A percentile compares a stretch with the other conserved stretches of the same genome.
Evolutionary conservation across 2,113 vertebrate species (phyloP).

Genomic region (Strigops habroptila): DNA sequence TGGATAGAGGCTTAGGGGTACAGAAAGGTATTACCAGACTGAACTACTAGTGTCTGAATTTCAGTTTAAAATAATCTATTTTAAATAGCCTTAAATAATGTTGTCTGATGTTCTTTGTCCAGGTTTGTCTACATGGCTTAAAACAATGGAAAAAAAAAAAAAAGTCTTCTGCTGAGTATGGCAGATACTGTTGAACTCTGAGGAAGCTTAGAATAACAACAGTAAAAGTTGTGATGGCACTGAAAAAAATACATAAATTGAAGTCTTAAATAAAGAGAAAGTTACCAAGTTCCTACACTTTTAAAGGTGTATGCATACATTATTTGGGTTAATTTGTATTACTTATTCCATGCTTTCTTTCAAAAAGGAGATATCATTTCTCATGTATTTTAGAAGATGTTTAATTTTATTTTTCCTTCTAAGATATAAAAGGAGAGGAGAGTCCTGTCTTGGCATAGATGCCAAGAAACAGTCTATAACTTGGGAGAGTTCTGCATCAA

Average conservation of each 20-base stretch:
- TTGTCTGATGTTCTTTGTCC: neutral
- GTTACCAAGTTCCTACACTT: neutral
- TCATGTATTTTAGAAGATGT: neutral
- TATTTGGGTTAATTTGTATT: neutral
- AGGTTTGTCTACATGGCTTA: neutral
- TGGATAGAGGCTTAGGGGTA: neutral
- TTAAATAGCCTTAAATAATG: neutral
- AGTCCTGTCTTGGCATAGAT: constrained; percentile 85
- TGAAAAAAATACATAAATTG: neutral
- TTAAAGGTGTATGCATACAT: neutral
- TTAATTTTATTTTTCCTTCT: constrained; percentile 10
- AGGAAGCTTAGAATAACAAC: neutral
- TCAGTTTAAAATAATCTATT: neutral
- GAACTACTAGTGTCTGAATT: neutral
- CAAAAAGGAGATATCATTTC: neutral
- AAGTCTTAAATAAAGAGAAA: neutral
- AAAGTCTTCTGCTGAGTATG: neutral
- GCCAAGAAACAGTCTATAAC: constrained; percentile 77
- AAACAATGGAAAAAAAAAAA: neutral
- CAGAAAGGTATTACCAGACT: neutral
- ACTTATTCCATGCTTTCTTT: neutral
- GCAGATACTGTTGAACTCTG: neutral
- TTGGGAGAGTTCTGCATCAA: constrained; percentile 77
- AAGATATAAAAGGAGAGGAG: constrained; percentile 89
- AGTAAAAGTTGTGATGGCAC: neutral